These are phyloP conservation scores for Gymnogyps californianus DNA, from an alignment of 2,113 vertebrate species.

Conservation along the genomic window DNA sequence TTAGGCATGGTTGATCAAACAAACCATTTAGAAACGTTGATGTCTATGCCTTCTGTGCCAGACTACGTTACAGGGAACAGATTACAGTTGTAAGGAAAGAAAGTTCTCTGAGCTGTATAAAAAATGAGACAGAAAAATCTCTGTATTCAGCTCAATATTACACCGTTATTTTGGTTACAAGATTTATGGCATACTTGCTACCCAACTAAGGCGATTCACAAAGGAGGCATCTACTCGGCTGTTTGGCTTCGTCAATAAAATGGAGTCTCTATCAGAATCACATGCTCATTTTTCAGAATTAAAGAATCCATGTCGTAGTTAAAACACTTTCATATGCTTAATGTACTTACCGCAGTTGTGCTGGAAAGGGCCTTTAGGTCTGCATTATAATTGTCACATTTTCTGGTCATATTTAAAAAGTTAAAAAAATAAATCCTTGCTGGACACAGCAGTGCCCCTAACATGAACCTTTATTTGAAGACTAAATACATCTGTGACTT, in stretches of 20 bases:
- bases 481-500: neutral
- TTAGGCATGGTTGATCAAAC: neutral
- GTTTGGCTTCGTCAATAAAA: neutral
- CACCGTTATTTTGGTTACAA: neutral
- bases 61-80: neutral
- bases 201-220: neutral
- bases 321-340: neutral
- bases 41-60: neutral
- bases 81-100: neutral
- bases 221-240: neutral
- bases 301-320: neutral
- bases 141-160: neutral
- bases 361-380: neutral
- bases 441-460: neutral
- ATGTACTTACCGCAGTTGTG: neutral
- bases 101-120: neutral
- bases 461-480: neutral
- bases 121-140: neutral
- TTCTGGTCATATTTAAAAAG: neutral
- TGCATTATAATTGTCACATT: neutral
- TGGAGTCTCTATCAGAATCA: neutral
- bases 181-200: neutral
- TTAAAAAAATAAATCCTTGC: neutral
- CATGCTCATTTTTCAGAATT: neutral
- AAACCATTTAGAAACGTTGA: neutral